Base-by-base conservation (phyloP, 1,140 invertebrate species). In the Polypedilum pembai region DNA sequence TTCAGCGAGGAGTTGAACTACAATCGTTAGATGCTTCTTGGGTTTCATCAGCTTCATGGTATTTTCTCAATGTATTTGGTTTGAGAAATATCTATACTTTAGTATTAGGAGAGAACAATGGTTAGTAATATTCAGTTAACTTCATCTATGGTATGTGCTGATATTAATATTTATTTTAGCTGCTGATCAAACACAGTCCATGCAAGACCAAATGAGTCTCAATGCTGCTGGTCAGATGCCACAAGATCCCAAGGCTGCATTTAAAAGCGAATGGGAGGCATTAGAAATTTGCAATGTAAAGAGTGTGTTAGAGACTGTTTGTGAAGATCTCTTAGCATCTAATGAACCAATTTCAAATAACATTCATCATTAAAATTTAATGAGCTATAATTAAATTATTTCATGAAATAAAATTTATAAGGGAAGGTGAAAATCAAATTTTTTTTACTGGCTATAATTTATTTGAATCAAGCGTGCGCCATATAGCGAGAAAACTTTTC, bases 21-120 rank as follows among this genome's bases (percentile, higher is more conserved):
- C 86, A 89, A 7, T 96, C 96, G 33, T 81, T 99, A 45, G 98
- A 99, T 85, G 96, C 98, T 20, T 95, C 97, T 10, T 99, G 98
- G 98, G 98, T 99, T 0, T 99, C 97, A 0, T 99, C 96, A 0
- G 98, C 96, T 5, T 99, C 97, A 0, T 99, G 98, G 98, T 99
- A 99, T 85, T 99, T 99, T 82, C 87, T 99, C 0, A 99, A 99
- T 84, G 96, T 99, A 0, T 99, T 99, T 87, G 98, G 98, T 73
- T 85, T 99, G 20, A 86, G 98, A 73, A 98, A 95, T 75, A 98
- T 99, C 81, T 99, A 99, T 82, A 93, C 95, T 1, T 85, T 99
- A 20, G 98, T 99, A 15, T 86, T 99, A 17, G 98, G 98, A 72
- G 96, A 98, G 85, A 98, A 99, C 82, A 99, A 99, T 88, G 94